These are phyloP conservation scores for Pseudopipra pipra DNA, from an alignment of 2,113 vertebrate species.

Conservation along the genomic window DNA sequence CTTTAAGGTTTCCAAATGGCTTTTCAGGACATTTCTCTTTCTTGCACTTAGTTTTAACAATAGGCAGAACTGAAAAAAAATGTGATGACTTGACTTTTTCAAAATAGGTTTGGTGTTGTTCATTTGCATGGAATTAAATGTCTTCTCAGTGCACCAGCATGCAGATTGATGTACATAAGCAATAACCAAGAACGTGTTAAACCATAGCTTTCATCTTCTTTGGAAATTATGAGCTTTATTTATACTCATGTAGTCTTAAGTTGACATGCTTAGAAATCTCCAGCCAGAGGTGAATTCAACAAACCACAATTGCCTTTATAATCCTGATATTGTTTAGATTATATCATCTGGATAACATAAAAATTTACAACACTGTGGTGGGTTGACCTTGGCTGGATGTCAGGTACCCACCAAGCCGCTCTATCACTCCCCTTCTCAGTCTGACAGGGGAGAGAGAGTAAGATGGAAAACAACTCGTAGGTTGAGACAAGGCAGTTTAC, in stretches of 20 bases:
- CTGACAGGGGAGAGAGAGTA: not conserved
- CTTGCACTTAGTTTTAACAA: not conserved
- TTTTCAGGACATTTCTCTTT: not conserved
- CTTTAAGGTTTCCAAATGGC: not conserved
- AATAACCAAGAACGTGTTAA: not conserved
- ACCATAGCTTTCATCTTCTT: not conserved
- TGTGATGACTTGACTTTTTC: not conserved
- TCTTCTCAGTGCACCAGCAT: not conserved
- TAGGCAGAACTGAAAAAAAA: not conserved
- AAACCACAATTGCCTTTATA: not conserved
- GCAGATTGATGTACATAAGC: not conserved
- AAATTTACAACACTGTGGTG: not conserved
- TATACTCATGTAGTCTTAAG: not conserved
- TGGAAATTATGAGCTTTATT: not conserved
- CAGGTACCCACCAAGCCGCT: not conserved
- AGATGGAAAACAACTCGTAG: not conserved
- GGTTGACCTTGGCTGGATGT: not conserved
- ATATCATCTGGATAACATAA: not conserved
- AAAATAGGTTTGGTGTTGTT: not conserved
- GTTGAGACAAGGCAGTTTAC: not conserved
- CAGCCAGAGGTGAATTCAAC: not conserved
- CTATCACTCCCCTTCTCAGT: not conserved
- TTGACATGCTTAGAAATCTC: not conserved
- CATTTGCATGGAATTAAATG: not conserved
- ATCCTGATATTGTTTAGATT: not conserved